Percentiles rank a stretch among this genome's conserved stretches.
phyloP scores from a whole-genome alignment of 2,888 invertebrate genomes.

The Reticulitermes lucifugus region DNA sequence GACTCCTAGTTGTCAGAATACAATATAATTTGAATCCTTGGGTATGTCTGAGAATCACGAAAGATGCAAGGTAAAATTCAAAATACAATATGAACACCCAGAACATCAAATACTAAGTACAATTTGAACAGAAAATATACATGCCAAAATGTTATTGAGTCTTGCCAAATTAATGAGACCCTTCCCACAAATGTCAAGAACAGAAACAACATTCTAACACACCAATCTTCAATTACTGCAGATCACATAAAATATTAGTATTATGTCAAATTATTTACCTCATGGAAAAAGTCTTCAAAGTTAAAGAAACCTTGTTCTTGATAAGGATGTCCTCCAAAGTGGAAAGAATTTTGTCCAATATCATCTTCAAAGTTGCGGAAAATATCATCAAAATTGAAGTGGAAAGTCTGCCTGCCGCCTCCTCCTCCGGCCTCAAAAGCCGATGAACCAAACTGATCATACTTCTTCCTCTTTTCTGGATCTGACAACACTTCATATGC shows the following conservation, averaged over 20 bases:
- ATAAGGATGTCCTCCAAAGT: conserved; percentile 47
- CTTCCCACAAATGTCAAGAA: too few species aligned
- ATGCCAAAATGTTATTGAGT: too few species aligned
- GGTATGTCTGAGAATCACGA: too few species aligned
- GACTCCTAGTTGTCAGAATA: too few species aligned
- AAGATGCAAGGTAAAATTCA: too few species aligned
- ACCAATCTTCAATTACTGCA: background rate
- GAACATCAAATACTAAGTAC: too few species aligned
- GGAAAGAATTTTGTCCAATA: conserved; percentile 46
- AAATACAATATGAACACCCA: too few species aligned
- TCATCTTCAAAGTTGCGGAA: conserved; percentile 54
- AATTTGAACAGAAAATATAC: too few species aligned
- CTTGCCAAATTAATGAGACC: too few species aligned
- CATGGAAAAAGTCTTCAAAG: conserved; percentile 54
- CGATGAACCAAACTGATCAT: conserved; percentile 53
- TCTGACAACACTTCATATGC: conserved; percentile 55
- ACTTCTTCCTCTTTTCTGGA: conserved; percentile 51
- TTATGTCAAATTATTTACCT: conserved; percentile 37
- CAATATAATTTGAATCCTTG: too few species aligned
- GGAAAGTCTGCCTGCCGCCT: conserved; percentile 41
- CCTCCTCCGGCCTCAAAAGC: conserved; percentile 46
- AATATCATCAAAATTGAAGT: conserved; percentile 55
- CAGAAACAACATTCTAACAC: too few species aligned
- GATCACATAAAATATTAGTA: background rate
- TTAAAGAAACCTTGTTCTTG: conserved; percentile 44